These are phyloP conservation scores for Rallus crepitans DNA, from an alignment of 2,797 vertebrate genomes.

Conservation along the genomic window DNA sequence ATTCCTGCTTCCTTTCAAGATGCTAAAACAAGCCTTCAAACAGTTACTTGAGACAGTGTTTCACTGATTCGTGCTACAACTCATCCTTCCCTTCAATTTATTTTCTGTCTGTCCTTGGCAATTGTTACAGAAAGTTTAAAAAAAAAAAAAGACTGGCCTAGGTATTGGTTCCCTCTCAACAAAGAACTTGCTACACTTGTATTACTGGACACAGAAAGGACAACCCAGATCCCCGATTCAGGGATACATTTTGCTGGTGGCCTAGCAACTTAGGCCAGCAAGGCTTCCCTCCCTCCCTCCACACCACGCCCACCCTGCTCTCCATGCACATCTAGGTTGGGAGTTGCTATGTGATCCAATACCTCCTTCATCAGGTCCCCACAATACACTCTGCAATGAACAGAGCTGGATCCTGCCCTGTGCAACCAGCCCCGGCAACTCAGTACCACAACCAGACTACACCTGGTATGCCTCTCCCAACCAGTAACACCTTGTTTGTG, in stretches of 20 bases:
- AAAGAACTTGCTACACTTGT: neutral
- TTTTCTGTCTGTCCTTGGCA: neutral
- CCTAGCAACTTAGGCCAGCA: neutral
- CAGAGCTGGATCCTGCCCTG: neutral
- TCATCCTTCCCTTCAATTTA: neutral
- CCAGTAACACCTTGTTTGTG: neutral
- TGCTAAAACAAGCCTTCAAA: constrained; percentile 35
- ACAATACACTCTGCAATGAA: accelerated
- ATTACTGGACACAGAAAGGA: neutral
- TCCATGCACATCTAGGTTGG: accelerated
- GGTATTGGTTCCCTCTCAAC: neutral
- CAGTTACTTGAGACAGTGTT: constrained; percentile 15
- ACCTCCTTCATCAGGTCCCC: neutral
- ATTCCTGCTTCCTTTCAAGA: constrained; percentile 46
- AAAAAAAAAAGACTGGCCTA: neutral
- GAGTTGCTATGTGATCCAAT: neutral
- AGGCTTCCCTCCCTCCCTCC: neutral
- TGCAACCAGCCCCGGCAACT: neutral
- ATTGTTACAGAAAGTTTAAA: neutral
- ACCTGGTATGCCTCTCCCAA: neutral
- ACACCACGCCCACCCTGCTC: neutral
- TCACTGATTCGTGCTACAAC: neutral
- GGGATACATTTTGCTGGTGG: neutral
- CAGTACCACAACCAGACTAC: neutral
- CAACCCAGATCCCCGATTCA: neutral